Conservation (phyloP, 2,113 vertebrate species). For the Oncorhynchus gorbuscha region DNA sequence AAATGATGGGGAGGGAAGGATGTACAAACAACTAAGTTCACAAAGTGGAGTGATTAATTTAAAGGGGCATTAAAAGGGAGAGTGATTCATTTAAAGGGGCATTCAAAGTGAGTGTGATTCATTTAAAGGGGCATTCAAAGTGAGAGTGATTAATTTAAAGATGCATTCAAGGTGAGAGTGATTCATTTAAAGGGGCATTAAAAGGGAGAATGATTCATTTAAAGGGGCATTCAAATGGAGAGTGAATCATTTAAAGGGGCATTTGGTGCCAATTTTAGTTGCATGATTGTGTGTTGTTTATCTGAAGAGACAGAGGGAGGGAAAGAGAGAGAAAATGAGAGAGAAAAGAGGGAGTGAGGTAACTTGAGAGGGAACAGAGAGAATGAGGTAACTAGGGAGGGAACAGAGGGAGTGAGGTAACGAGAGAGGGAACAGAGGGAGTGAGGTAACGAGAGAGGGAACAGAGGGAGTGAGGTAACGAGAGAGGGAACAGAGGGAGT, state of each 20-base stretch:
- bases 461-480: conserved; percentile 55
- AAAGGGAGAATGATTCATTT: too few relatives aligned
- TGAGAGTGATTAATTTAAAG: not conserved
- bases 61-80: not conserved
- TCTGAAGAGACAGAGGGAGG: too few relatives aligned
- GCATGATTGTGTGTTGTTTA: too few relatives aligned
- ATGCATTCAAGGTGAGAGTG: too few relatives aligned
- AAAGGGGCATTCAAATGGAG: too few relatives aligned
- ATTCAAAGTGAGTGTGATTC: conserved; percentile 5
- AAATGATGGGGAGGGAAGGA: conserved; percentile 31
- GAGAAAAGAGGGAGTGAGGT: too few relatives aligned
- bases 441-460: conserved; percentile 38
- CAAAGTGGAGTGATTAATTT: conserved; percentile 52
- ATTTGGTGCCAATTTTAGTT: not conserved
- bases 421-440: too few relatives aligned
- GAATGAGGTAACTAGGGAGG: conserved; percentile 48
- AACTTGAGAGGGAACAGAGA: conserved; percentile 36
- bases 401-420: not conserved
- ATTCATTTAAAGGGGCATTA: too few relatives aligned
- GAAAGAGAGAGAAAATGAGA: too few relatives aligned
- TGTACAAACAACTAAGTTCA: conserved; percentile 46
- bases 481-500: conserved; percentile 14
- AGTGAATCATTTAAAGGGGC: not conserved
- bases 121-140: conserved; percentile 44
- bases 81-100: conserved; percentile 23